phyloP scores from a whole-genome alignment of 1,140 invertebrate species.

The Pantala flavescens region DNA sequence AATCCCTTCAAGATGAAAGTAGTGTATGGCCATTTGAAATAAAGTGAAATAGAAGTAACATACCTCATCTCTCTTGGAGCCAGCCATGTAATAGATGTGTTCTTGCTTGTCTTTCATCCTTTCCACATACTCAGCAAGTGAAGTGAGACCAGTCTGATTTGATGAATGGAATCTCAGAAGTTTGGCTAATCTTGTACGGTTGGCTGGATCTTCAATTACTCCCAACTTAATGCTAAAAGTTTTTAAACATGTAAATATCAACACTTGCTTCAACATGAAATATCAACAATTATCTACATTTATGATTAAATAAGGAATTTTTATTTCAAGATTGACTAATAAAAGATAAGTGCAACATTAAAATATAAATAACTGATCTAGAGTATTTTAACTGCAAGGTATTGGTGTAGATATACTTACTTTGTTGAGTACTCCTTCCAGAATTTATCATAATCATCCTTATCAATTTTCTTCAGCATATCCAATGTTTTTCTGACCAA shows the following conservation, averaged over 20 bases:
- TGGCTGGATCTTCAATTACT: slow-evolving; percentile 94
- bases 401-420: slow-evolving; percentile 47
- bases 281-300: background rate
- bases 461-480: slow-evolving; percentile 95
- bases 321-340: slow-evolving; percentile 9
- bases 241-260: slow-evolving; percentile 15
- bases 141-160: slow-evolving; percentile 50
- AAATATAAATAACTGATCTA: too few relatives aligned
- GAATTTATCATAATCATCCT: slow-evolving; percentile 86
- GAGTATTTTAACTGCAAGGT: too few relatives aligned
- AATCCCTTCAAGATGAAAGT: too few relatives aligned
- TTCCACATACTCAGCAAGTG: slow-evolving; percentile 79
- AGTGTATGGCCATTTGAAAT: too few relatives aligned
- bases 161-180: slow-evolving; percentile 87
- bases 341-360: too few relatives aligned
- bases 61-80: slow-evolving; percentile 70
- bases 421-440: slow-evolving; percentile 99
- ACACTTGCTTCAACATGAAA: slow-evolving; percentile 18
- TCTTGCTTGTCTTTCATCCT: slow-evolving; percentile 98
- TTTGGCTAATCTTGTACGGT: slow-evolving; percentile 90
- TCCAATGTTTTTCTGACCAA: slow-evolving; percentile 92
- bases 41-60: background rate
- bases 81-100: slow-evolving; percentile 94
- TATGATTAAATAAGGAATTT: background rate
- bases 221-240: slow-evolving; percentile 79